These are phyloP conservation scores for Anas platyrhynchos DNA, from an alignment of 2,113 vertebrate genomes.

Conservation along the genomic window DNA sequence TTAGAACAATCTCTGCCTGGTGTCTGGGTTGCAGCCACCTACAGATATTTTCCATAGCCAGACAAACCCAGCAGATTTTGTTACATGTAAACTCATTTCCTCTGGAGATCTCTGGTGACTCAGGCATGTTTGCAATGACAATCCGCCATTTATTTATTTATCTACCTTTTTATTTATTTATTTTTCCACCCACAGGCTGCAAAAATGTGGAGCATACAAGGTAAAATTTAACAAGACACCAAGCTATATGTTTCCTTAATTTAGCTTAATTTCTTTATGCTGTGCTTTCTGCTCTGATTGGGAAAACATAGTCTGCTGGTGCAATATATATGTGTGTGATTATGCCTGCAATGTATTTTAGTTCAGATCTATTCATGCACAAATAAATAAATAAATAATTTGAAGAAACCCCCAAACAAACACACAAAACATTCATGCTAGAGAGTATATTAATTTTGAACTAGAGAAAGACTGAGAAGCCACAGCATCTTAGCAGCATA, in stretches of 20 bases:
- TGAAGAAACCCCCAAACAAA: not conserved
- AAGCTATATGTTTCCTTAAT: not conserved
- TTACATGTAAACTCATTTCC: constrained; percentile 25
- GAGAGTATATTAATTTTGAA: not conserved
- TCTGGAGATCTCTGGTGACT: not conserved
- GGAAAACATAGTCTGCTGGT: not conserved
- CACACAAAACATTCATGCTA: not conserved
- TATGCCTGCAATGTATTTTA: not conserved
- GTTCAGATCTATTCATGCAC: not conserved
- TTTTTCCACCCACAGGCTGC: not conserved
- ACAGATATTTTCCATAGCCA: not conserved
- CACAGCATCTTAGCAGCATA: not conserved
- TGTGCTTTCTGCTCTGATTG: not conserved
- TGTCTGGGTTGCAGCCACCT: not conserved
- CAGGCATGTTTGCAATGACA: not conserved
- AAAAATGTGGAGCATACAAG: not conserved
- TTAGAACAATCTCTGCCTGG: not conserved
- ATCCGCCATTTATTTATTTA: not conserved
- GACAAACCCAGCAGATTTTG: not conserved
- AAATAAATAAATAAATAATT: not conserved
- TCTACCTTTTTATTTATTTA: no score
- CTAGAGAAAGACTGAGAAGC: not conserved
- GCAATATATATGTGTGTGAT: not conserved
- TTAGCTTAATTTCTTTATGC: not conserved
- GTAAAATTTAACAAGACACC: not conserved